Evolutionary conservation across 1,140 invertebrate species (phyloP).

Genomic region (Drusus annulatus): DNA sequence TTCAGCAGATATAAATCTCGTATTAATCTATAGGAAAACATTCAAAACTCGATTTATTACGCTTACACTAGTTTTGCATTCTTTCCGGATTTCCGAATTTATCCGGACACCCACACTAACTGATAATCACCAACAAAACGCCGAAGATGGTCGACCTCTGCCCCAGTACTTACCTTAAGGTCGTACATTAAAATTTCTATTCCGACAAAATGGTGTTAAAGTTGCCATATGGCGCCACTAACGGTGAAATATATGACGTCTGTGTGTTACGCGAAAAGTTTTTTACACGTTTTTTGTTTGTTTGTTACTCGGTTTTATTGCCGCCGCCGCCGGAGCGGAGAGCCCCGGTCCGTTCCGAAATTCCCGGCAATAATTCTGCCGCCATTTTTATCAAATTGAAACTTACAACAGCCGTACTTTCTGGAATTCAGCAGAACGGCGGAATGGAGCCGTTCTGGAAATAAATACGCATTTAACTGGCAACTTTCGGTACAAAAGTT

Average conservation of each 20-base stretch:
- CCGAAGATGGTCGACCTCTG: not conserved
- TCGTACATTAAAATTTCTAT: constrained; percentile 35
- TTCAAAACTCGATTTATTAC: no score
- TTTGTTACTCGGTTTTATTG: constrained; percentile 23
- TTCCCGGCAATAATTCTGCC: constrained; percentile 5
- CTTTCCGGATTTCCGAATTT: no score
- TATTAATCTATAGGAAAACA: no score
- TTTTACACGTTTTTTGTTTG: constrained; percentile 27
- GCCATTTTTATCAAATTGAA: constrained; percentile 33
- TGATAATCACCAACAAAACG: no score
- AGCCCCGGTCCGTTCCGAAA: constrained; percentile 3
- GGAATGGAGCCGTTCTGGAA: not conserved
- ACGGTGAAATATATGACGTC: constrained; percentile 29
- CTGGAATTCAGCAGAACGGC: no score
- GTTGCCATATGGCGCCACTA: constrained; percentile 32
- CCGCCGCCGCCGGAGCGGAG: not conserved
- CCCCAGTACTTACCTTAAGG: constrained; percentile 1
- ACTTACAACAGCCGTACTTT: constrained; percentile 1
- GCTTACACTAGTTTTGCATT: no score
- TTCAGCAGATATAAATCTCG: no score
- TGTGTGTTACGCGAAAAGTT: constrained; percentile 29
- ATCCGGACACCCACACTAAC: no score
- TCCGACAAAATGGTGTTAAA: constrained; percentile 35
- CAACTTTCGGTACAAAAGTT: not conserved
- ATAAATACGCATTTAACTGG: not conserved